Base-by-base conservation (phyloP, 2,797 vertebrate genomes). In the Phoxinus dragarum region DNA sequence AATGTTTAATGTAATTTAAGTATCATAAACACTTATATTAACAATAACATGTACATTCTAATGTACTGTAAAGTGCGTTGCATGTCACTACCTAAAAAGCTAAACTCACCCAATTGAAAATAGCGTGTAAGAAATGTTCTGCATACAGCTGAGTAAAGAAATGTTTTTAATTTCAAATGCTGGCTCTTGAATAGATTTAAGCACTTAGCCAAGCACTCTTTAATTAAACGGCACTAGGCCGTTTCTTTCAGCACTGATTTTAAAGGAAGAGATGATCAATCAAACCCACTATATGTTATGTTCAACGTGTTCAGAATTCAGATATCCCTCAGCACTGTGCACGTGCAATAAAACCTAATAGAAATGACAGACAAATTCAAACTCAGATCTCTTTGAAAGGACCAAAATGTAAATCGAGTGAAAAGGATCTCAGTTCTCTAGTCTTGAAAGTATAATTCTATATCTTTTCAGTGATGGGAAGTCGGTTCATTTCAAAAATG, bases 251-350 rank as follows among this genome's bases (percentile, higher is more conserved):
- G 42, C 52, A 23, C 61, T 54, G 66, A 59, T 59, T 59, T 78
- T 68, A 84, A 84, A 84, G 38, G 14, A 40, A 73, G 44, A 40
- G 56, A 49, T 68, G n/a, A 84, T 85, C 31, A 74, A 80, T 85
- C 68, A 85, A 66, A 73, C 54, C 14, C 31, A 21, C 67, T n/a
- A 36, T 68, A 21, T 64, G 81, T 74, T 40, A 69, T 44, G 40
- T 72, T 73, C 11, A 73, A 4, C 9, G 14, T 42, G 23, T 73
- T 80, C 21, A 38, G 44, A 47, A 14, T 47, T 64, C 5, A 7
- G 31, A 40, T 64, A 85, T 17, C 27, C 42, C 38, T 49, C 27
- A 21, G 16, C 77, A 34, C 6, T 27, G 56, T 21, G 67, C 84
- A 74, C 80, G 84, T 61, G 84, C 77, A 54, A 21, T 31, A 80